These are phyloP conservation scores for Matsumyia berberina DNA, from an alignment of 2,888 invertebrate species.

Conservation along the genomic window DNA sequence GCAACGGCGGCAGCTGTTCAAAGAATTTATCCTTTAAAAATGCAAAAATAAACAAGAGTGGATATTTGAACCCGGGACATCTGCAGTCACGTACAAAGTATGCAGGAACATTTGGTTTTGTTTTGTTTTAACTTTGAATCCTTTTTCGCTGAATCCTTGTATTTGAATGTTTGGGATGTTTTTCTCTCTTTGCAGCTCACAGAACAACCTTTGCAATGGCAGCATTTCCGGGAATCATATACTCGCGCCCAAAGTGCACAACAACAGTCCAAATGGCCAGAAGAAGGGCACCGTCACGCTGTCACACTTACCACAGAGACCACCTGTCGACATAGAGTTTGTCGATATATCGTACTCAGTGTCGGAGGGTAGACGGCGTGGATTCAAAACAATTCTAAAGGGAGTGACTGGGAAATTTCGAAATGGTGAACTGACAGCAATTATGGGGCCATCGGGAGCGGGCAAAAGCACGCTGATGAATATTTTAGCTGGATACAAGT, in stretches of 20 bases:
- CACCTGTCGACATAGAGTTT: conserved; percentile 96
- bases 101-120: conserved; percentile 33
- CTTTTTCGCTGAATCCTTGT: conserved; percentile 45
- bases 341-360: conserved; percentile 94
- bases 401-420: conserved; percentile 94
- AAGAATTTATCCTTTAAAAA: conserved; percentile 79
- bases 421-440: conserved; percentile 96
- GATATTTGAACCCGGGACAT: conserved; percentile 80
- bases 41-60: conserved; percentile 81
- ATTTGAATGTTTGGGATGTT: background rate
- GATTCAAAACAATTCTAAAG: conserved; percentile 94
- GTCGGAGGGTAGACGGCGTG: conserved; percentile 91
- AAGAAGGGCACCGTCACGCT: conserved; percentile 90
- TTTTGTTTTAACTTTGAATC: conserved; percentile 3
- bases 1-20: conserved; percentile 46
- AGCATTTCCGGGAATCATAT: conserved; percentile 84
- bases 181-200: conserved; percentile 86
- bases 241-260: conserved; percentile 89
- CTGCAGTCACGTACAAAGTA: conserved; percentile 70
- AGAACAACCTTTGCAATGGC: conserved; percentile 90
- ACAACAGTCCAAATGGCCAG: conserved; percentile 87
- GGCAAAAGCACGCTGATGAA: conserved; percentile 94
- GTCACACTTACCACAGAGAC: conserved; percentile 93
- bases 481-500: conserved; percentile 95
- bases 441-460: conserved; percentile 96